phyloP scores from a whole-genome alignment of 2,113 vertebrate genomes.

The Myiozetetes cayanensis region DNA sequence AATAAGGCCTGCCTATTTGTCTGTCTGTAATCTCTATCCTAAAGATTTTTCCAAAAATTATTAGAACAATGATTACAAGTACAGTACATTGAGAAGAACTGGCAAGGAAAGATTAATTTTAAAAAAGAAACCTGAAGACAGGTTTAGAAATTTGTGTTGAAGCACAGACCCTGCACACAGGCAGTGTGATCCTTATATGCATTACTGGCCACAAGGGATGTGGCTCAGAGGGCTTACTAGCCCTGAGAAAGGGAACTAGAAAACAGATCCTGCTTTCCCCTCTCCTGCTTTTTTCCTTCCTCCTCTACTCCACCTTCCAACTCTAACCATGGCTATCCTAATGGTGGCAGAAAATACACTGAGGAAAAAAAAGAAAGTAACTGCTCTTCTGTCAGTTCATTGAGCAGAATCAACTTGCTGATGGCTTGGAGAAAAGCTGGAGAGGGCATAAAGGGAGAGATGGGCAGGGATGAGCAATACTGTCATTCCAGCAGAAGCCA shows the following conservation, averaged over 20 bases:
- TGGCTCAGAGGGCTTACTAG: background rate
- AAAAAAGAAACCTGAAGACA: background rate
- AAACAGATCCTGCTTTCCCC: background rate
- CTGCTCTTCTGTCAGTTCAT: background rate
- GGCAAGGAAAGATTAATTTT: background rate
- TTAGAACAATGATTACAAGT: background rate
- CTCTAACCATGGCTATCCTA: background rate
- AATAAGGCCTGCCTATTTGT: background rate
- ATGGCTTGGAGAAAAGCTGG: background rate
- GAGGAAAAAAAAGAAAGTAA: background rate
- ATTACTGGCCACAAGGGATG: background rate
- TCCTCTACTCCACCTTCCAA: background rate
- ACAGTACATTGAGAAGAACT: background rate
- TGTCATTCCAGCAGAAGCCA: background rate
- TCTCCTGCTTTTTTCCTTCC: background rate
- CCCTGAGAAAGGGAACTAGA: background rate
- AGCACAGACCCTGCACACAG: background rate
- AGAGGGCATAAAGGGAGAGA: background rate
- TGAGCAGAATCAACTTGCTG: background rate
- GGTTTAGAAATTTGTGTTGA: background rate
- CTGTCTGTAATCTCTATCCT: background rate
- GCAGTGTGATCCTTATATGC: background rate
- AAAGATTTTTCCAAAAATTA: background rate
- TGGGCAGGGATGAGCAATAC: accelerated
- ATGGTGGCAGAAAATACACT: background rate